phyloP scores from a whole-genome alignment of 2,888 invertebrate genomes.

The Eilema depressum region DNA sequence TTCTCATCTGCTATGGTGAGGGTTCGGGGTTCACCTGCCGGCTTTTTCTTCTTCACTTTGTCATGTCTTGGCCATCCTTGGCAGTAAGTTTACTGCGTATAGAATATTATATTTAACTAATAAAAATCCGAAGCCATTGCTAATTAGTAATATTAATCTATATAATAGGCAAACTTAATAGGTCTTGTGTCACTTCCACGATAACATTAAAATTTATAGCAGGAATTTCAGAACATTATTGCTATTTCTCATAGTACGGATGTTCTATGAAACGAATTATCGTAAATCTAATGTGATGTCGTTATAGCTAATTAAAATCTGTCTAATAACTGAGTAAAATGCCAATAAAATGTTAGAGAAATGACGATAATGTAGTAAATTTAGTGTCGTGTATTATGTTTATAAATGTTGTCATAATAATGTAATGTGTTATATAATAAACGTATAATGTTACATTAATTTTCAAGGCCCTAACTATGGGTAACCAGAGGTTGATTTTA shows the following conservation, averaged over 20 bases:
- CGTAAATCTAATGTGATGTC: neutral
- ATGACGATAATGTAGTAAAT: neutral
- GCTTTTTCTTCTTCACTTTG: too few relatives aligned
- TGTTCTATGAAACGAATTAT: slow-evolving; percentile 1
- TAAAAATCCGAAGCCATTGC: neutral
- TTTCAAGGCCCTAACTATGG: neutral
- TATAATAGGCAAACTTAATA: neutral
- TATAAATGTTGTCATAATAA: neutral
- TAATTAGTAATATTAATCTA: neutral
- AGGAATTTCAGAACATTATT: neutral
- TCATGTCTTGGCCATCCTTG: too few relatives aligned
- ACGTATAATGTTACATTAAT: neutral
- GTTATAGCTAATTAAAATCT: neutral
- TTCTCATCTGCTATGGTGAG: too few relatives aligned
- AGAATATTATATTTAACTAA: neutral
- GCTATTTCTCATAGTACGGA: neutral
- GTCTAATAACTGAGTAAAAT: slow-evolving; percentile 3
- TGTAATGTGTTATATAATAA: neutral
- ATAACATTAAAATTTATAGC: neutral
- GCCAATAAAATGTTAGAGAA: neutral
- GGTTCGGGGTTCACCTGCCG: too few relatives aligned
- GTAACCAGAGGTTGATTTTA: too few relatives aligned
- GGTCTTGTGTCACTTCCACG: neutral
- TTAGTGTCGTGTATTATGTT: neutral
- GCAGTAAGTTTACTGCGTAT: too few relatives aligned